Base-by-base conservation (phyloP, 2,888 invertebrate species). In the Acronicta aceris region DNA sequence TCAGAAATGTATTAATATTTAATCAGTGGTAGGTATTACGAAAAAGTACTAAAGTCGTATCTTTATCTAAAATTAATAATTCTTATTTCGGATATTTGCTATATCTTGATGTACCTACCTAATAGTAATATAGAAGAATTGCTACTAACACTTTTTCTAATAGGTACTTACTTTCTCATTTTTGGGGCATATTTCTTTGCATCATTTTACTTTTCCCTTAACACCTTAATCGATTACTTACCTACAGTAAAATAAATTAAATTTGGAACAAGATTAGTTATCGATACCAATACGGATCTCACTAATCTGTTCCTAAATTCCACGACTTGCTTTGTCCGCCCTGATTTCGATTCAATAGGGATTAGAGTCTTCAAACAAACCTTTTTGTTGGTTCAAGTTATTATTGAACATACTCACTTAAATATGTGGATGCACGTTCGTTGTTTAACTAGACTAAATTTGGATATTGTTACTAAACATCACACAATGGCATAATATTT, bases 261-360 rank as follows among this genome's bases (percentile, higher is more conserved):
- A 60, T 21, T 38, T 21, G 15, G 40, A 27, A 36, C 36, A 16
- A 36, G 27, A 49, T 66, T 59, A 52, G 43, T 21, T 40, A 42
- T 27, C 27, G 36, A 21, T 15, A 65, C 59, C 52, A 53, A 43
- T 53, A 53, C 36, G 46, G 21, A 59, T 65, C 17, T 38, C 16
- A 21, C 36, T 59, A 53, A 65, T 65, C 53, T 53, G 25, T 5
- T 46, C 16, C 49, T 50, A 33, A 66, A 66, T 66, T 42, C 53
- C 36, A 41, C 16, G 41, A 46, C 49, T 66, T 60, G 52, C 49
- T 53, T 50, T 7, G 16, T 47, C 36, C 27, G 8, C 43, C 17
- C 30, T 15, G 13, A 12, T 60, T 59, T 33, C 43, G 46, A n/a
- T 16, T 59, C 27, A 65, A 42, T 17, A 25, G 42, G n/a, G 47